Percentiles rank a stretch among this genome's conserved stretches.
These are phyloP conservation scores for Nomada fucata DNA, from an alignment of 2,888 invertebrate genomes.

Conservation along the genomic window DNA sequence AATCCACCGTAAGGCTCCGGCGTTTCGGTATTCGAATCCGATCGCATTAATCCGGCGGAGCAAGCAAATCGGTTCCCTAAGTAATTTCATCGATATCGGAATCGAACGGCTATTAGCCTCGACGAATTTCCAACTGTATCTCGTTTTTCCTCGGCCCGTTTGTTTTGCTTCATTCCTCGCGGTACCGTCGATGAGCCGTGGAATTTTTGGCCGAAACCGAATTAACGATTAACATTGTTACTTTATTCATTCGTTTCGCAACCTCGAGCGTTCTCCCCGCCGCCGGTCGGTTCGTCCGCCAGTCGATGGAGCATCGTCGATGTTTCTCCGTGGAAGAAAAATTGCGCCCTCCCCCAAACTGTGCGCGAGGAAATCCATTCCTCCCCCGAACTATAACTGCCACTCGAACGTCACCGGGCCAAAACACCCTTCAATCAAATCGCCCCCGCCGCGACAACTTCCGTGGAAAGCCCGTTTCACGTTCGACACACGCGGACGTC, in stretches of 20 bases:
- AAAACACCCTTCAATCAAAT: background rate
- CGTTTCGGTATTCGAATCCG: slow-evolving; percentile 52
- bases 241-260: background rate
- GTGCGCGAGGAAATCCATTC: background rate
- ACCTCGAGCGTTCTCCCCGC: no score
- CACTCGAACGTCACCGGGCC: background rate
- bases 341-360: background rate
- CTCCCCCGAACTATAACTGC: background rate
- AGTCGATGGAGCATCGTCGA: background rate
- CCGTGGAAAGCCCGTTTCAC: background rate
- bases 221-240: background rate
- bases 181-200: background rate
- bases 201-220: background rate
- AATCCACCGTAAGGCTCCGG: slow-evolving; percentile 46
- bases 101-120: slow-evolving; percentile 35
- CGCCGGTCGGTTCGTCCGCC: no score
- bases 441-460: background rate
- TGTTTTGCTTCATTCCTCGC: background rate
- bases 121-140: slow-evolving; percentile 38
- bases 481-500: background rate
- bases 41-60: slow-evolving; percentile 48
- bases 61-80: slow-evolving; percentile 44
- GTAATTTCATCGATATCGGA: slow-evolving; percentile 54
- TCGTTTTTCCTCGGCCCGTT: background rate
- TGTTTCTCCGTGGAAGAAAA: background rate